Percentiles rank a stretch among this genome's conserved stretches.
These are phyloP conservation scores for Bilobella aurantiaca DNA, from an alignment of 1,140 invertebrate genomes.

Conservation along the genomic window DNA sequence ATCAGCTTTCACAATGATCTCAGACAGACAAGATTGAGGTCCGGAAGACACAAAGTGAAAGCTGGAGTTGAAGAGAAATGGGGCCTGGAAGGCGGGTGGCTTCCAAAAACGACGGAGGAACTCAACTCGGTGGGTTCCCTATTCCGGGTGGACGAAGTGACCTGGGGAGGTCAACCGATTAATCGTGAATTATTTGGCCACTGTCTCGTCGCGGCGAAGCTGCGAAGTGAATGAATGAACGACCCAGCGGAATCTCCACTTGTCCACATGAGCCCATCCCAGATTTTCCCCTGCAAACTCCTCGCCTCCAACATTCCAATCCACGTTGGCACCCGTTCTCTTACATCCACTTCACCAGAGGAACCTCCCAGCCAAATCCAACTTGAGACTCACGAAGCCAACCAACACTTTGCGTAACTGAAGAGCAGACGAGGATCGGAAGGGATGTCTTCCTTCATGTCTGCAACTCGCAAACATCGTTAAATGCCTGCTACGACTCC, in stretches of 20 bases:
- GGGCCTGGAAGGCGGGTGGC: not conserved
- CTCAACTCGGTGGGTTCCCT: not conserved
- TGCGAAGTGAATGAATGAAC: not conserved
- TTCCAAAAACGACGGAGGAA: not conserved
- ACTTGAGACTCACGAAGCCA: not conserved
- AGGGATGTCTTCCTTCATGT: too few species aligned
- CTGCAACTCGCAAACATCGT: too few species aligned
- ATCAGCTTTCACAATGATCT: conserved; percentile 9
- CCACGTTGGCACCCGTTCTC: conserved; percentile 6
- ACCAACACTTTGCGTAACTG: not conserved
- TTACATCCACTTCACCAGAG: not conserved
- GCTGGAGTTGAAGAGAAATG: not conserved
- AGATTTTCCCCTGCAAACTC: conserved; percentile 3
- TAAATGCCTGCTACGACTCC: too few species aligned
- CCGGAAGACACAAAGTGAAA: conserved; percentile 5
- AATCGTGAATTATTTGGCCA: not conserved
- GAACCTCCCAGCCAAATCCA: not conserved
- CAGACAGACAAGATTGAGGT: not conserved
- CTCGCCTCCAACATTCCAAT: conserved; percentile 1
- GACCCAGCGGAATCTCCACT: not conserved
- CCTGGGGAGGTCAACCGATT: not conserved
- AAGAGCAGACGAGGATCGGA: not conserved
- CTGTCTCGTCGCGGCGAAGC: not conserved
- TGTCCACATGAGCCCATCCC: conserved; percentile 5
- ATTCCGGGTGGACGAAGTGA: not conserved